Base-by-base conservation (phyloP, 1,140 invertebrate genomes). In the Planococcus citri region DNA sequence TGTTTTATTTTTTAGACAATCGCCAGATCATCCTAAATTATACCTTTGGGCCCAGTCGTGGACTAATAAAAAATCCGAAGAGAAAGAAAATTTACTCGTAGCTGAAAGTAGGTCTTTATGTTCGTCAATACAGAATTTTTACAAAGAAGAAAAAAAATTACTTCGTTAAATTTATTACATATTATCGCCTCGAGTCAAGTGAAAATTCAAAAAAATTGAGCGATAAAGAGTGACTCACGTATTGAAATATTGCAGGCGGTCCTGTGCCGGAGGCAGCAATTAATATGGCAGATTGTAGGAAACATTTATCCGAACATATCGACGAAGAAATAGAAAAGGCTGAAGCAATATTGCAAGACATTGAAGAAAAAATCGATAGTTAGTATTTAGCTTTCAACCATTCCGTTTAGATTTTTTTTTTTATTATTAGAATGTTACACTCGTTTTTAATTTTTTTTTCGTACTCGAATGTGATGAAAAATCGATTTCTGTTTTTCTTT, bases 31-130 rank as follows among this genome's bases (percentile, higher is more conserved):
- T 79, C 89, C 89, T 0, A 92, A 92, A 76, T 78, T 92, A 14
- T 92, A 92, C 77, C 79, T 92, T 0, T 92, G 90, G 90, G 87
- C 89, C 0, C 89, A 91, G 75, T 88, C 87, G 73, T 92, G 90
- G 89, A 86, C 88, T 71, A 83, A 84, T 72, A 76, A 77, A 0
- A 79, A 81, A 77, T 68, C 77, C 58, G 74, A 76, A 37, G 73
- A 78, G 68, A 70, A 75, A 57, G 73, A 77, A 10, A 73, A 77
- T 17, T 70, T 38, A 17, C 3, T 64, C 24, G 17, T 9, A 22
- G 22, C 60, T 27, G 60, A 25, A 25, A 27, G 60, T 64, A 27
- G 20, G 57, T 60, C 4, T 17, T 61, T 68, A 71, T 67, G 68
- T 64, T 21, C 29, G 14, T 8, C 64, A 8, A 27, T 69, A 20